Conservation (phyloP, 2,113 vertebrate genomes). For the Neolamprologus devosi region DNA sequence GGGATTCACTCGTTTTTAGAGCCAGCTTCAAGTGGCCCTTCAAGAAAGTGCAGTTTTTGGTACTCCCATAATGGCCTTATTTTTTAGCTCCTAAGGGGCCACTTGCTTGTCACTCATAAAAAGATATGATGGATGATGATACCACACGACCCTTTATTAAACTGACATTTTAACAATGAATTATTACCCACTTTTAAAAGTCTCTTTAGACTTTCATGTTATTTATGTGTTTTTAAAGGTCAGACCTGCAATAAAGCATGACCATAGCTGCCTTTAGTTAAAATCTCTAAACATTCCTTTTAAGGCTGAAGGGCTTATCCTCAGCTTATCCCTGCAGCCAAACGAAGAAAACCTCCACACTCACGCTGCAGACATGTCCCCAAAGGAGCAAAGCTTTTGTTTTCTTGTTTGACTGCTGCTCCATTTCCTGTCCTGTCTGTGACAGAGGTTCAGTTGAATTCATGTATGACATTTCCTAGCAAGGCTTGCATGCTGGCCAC, state of each 20-base stretch:
- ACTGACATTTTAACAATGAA: conserved; percentile 4
- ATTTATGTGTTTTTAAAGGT: conserved; percentile 16
- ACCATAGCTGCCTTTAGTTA: not conserved
- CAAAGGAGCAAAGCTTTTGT: not conserved
- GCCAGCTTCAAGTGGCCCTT: not conserved
- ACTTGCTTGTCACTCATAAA: not conserved
- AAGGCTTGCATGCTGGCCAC: not conserved
- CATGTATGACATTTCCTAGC: not conserved
- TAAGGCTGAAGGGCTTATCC: not conserved
- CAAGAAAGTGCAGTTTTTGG: not conserved
- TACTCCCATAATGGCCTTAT: not conserved
- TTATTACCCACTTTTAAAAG: not conserved
- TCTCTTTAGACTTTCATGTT: not conserved
- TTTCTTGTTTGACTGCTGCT: not conserved
- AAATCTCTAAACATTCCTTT: not conserved
- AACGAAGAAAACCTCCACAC: not conserved
- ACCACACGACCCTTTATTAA: conserved; percentile 9
- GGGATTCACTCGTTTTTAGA: not conserved
- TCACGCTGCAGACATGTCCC: not conserved
- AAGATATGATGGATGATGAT: not conserved
- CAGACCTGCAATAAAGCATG: conserved; percentile 10
- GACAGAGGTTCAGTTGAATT: not conserved
- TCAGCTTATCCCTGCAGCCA: not conserved
- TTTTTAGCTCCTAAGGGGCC: not conserved
- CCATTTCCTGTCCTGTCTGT: not conserved